phyloP scores from a whole-genome alignment of 2,113 vertebrate genomes.

The Anser cygnoides region DNA sequence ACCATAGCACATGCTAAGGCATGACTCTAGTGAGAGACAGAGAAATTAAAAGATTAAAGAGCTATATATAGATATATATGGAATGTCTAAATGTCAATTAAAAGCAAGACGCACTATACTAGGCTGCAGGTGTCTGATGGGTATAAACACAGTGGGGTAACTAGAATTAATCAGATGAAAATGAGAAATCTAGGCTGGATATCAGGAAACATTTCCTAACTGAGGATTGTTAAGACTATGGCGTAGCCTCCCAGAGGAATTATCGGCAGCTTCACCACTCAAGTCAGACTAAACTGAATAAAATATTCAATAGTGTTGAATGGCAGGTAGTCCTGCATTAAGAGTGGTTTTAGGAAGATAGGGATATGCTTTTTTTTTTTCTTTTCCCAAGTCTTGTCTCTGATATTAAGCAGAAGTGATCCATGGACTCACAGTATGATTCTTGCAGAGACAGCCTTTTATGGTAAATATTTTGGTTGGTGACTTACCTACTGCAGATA shows the following conservation, averaged over 20 bases:
- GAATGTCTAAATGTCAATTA: conserved; percentile 43
- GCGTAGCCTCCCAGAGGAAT: not conserved
- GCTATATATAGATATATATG: conserved; percentile 26
- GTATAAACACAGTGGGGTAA: conserved; percentile 48
- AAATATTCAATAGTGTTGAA: conserved; percentile 24
- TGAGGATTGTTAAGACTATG: not conserved
- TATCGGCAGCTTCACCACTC: not conserved
- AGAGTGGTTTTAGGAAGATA: not conserved
- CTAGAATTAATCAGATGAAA: conserved; percentile 64
- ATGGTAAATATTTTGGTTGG: conserved; percentile 43
- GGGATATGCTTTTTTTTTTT: not conserved
- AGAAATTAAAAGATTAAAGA: conserved; percentile 40
- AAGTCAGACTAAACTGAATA: not conserved
- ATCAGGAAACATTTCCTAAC: conserved; percentile 47
- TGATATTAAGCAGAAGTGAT: conserved; percentile 17
- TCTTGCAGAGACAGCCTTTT: conserved; percentile 43
- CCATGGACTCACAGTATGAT: not conserved
- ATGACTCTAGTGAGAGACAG: not conserved
- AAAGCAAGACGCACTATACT: not conserved
- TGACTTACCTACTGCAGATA: conserved; percentile 41
- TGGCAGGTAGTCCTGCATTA: not conserved
- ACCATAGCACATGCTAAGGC: not conserved
- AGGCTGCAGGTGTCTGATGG: conserved; percentile 59
- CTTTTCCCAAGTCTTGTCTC: not conserved
- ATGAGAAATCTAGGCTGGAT: conserved; percentile 58